A percentile compares a stretch with the other conserved stretches of the same genome.
Conservation (phyloP, 2,888 invertebrate genomes). For the Hypomecis punctinalis region DNA sequence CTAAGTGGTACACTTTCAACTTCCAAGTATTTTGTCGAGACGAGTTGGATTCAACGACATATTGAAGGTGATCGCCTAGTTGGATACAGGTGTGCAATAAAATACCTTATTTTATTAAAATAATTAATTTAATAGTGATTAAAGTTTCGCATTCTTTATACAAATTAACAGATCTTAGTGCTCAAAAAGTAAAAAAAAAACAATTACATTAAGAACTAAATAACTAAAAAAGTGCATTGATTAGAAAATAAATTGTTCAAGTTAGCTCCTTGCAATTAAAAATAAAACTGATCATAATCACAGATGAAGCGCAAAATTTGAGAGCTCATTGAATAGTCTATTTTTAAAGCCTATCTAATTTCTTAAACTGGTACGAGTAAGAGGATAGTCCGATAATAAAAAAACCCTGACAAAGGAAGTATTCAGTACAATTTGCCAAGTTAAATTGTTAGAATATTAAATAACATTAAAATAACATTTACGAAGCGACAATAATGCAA, state of each 20-base stretch:
- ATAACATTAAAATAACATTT: constrained; percentile 60
- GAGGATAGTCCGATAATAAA: constrained; percentile 48
- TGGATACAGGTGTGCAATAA: background rate
- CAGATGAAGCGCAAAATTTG: constrained; percentile 77
- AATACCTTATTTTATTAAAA: constrained; percentile 51
- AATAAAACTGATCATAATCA: constrained; percentile 78
- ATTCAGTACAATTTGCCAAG: constrained; percentile 61
- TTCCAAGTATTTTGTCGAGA: no score
- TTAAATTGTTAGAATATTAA: constrained; percentile 58
- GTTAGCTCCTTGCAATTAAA: constrained; percentile 69
- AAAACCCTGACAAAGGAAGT: constrained; percentile 57
- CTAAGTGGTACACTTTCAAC: no score
- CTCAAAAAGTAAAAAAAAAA: constrained; percentile 75
- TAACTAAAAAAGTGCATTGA: constrained; percentile 81
- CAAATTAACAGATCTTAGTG: constrained; percentile 84
- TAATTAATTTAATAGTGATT: constrained; percentile 72
- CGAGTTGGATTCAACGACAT: no score
- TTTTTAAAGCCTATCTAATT: constrained; percentile 39
- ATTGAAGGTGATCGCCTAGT: no score
- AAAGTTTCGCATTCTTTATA: constrained; percentile 73
- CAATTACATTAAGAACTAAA: constrained; percentile 77
- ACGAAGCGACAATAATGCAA: constrained; percentile 51
- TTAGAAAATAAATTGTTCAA: constrained; percentile 75
- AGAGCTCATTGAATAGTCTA: constrained; percentile 66
- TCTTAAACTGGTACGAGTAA: constrained; percentile 40